These are phyloP conservation scores for Pangasius larnaudii DNA, from an alignment of 2,797 vertebrate genomes.

Conservation along the genomic window DNA sequence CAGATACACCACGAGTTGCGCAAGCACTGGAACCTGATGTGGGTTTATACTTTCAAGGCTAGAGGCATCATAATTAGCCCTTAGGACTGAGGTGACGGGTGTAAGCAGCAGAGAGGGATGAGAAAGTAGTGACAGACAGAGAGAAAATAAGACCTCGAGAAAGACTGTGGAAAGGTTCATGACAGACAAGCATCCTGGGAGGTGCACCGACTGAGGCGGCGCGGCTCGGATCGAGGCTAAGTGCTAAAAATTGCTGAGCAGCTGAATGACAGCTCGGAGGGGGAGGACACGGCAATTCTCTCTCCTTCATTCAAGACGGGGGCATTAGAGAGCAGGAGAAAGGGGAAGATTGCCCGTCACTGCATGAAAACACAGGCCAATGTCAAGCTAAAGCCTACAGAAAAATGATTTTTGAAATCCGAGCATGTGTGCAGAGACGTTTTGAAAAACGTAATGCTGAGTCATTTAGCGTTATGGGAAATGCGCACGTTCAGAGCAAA, in stretches of 20 bases:
- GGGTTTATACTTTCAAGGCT: background rate
- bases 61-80: slow-evolving; percentile 13
- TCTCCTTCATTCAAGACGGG: slow-evolving; percentile 35
- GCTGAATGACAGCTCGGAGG: slow-evolving; percentile 44
- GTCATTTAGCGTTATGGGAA: slow-evolving; percentile 1
- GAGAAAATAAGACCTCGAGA: background rate
- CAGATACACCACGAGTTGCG: background rate
- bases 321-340: slow-evolving; percentile 39
- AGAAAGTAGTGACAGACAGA: background rate
- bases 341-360: slow-evolving; percentile 30
- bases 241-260: slow-evolving; percentile 41
- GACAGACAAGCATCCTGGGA: slow-evolving; percentile 25
- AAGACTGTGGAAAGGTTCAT: slow-evolving; percentile 10
- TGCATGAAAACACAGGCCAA: slow-evolving; percentile 13
- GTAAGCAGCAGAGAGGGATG: background rate
- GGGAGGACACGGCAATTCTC: slow-evolving; percentile 7
- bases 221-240: slow-evolving; percentile 32
- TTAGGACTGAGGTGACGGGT: background rate
- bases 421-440: background rate
- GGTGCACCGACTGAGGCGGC: slow-evolving; percentile 41
- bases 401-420: slow-evolving; percentile 21
- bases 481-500: background rate
- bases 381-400: background rate
- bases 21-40: background rate
- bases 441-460: background rate